These are phyloP conservation scores for Pithecia hirsuta DNA, from an alignment of 2,797 vertebrate genomes.

Conservation along the genomic window DNA sequence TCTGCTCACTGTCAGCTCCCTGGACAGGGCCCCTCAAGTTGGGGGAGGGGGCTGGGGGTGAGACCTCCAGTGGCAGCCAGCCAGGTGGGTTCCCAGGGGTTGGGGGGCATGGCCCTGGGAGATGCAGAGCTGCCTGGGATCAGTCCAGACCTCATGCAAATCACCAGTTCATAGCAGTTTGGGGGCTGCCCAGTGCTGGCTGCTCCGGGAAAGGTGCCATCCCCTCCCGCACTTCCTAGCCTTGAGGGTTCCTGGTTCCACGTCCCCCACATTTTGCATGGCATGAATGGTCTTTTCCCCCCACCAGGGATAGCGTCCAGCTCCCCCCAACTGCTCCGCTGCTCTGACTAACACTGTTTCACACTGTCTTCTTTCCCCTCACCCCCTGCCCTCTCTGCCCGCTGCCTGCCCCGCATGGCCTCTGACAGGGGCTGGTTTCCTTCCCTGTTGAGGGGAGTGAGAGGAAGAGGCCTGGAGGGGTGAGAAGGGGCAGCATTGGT, in stretches of 20 bases:
- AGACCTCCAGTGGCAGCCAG: slow-evolving; percentile 69
- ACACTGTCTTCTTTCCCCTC: slow-evolving; percentile 63
- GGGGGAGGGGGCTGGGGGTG: slow-evolving; percentile 50
- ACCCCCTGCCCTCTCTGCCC: neutral
- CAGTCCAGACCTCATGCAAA: neutral
- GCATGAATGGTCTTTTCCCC: slow-evolving; percentile 74
- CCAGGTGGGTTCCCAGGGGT: neutral
- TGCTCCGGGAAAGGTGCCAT: slow-evolving; percentile 30
- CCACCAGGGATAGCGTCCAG: slow-evolving; percentile 72
- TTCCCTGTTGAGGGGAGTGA: slow-evolving; percentile 43
- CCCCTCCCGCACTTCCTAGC: slow-evolving; percentile 1
- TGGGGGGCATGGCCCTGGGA: neutral
- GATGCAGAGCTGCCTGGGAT: neutral
- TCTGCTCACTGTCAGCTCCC: slow-evolving; percentile 75
- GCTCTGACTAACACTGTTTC: slow-evolving; percentile 82
- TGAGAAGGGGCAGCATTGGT: neutral
- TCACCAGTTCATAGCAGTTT: neutral
- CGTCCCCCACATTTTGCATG: slow-evolving; percentile 76
- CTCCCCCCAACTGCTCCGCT: slow-evolving; percentile 55
- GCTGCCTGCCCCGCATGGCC: slow-evolving; percentile 58
- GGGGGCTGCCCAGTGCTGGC: slow-evolving; percentile 51
- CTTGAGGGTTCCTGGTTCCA: slow-evolving; percentile 38
- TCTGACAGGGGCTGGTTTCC: slow-evolving; percentile 45
- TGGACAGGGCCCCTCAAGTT: slow-evolving; percentile 48
- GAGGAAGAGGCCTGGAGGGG: slow-evolving; percentile 25